These are phyloP conservation scores for Alosa alosa DNA, from an alignment of 2,113 vertebrate species.

Conservation along the genomic window DNA sequence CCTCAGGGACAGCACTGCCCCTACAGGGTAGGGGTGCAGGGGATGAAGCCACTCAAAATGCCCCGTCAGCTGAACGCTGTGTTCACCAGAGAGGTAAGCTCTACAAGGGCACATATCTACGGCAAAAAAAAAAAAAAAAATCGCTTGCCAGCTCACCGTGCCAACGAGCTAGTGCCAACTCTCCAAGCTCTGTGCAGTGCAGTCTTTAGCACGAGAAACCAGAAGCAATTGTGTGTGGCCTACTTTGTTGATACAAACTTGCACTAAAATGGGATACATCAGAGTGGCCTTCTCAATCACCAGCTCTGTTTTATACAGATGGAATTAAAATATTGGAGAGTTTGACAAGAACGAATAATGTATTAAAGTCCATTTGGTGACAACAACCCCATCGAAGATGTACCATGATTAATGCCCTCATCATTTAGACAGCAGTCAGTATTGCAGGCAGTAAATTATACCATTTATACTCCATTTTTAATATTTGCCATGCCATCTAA, in stretches of 20 bases:
- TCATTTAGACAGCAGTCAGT: background rate
- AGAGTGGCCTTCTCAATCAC: background rate
- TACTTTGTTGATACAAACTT: conserved; percentile 3
- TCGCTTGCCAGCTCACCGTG: background rate
- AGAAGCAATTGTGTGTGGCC: conserved; percentile 11
- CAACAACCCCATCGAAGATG: background rate
- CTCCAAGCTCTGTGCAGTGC: background rate
- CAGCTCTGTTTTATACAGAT: background rate
- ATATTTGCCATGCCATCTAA: background rate
- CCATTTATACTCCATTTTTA: background rate
- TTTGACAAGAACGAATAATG: background rate
- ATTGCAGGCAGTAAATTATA: background rate
- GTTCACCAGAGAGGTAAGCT: background rate
- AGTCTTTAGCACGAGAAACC: background rate
- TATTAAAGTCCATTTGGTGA: background rate
- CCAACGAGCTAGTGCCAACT: background rate
- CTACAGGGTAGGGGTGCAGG: background rate
- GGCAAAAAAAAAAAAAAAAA: background rate
- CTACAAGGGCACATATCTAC: background rate
- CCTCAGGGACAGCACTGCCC: background rate
- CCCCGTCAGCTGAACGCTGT: background rate
- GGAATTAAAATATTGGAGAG: background rate
- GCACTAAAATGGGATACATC: background rate
- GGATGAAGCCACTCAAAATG: background rate
- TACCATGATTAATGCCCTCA: background rate